Evolutionary conservation across 2,797 vertebrate species (phyloP), one percentile per base, ranked within the genome.

Genomic region (Poeciliopsis gracilis): DNA sequence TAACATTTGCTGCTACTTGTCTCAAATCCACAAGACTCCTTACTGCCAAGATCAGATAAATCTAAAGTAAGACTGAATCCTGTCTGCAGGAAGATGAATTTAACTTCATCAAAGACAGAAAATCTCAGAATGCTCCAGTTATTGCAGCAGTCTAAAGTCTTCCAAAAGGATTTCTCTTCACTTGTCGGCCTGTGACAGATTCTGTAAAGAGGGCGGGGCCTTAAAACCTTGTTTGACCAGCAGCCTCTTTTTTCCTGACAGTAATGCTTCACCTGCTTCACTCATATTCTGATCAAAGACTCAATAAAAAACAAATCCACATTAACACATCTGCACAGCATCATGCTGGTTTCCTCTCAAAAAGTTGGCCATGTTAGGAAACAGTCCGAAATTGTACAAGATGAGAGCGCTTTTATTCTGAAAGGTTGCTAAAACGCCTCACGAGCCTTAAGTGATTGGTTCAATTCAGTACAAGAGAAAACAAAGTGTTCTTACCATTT

Each of bases 371-470:
- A 49, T 7, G 47, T 49, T 18, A 20, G 23, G 20, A 25, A 53
- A 53, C 49, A 53, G 10, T 57, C 53, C 25, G 6, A 61, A 61
- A 33, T 13, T 15, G 4, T 30, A 16, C 13, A 61, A 33, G 15
- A 30, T 61, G 15, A 16, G 30, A 16, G 53, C 13, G 8, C 33
- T 66, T 13, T 36, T 23, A 38, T 23, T 38, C 36, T 67, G n/a
- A 38, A 41, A 20, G 18, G 20, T 67, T 67, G 3, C 41, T 23
- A 85, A 88, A 88, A 89, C 90, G 55, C 59, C 33, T 91, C 84
- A 92, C 91, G 92, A 93, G 8, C 92, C 91, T 86, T 89, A 63
- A 90, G 90, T 61, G 90, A 95, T 93, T 92, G 93, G 89, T 67
- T 20, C 3, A 10, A 1, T 38, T 38, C 20, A 23, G 36, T 11